phyloP scores from a whole-genome alignment of 1,140 invertebrate genomes.

The Sinonovacula constricta region DNA sequence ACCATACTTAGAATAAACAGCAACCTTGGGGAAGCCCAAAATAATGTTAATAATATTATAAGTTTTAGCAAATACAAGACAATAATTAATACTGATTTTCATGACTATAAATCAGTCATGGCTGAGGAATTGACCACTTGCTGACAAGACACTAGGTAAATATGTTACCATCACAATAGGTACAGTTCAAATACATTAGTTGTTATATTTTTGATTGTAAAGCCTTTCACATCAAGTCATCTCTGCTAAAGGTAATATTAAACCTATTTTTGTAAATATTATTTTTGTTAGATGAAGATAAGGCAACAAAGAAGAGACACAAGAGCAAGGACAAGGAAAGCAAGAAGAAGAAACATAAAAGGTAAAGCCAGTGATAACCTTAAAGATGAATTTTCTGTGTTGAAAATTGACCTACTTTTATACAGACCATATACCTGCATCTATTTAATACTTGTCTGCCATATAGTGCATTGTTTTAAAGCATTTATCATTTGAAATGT shows the following conservation, averaged over 20 bases:
- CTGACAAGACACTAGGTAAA: too few species aligned
- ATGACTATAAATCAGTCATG: too few species aligned
- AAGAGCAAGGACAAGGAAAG: conserved; percentile 21
- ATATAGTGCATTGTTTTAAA: background rate
- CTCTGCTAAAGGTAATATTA: background rate
- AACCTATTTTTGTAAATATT: background rate
- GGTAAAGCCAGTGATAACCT: conserved; percentile 18
- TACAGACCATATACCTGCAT: conserved; percentile 1
- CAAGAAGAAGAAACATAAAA: conserved; percentile 58
- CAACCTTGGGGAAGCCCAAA: too few species aligned
- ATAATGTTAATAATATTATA: too few species aligned
- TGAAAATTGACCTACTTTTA: background rate
- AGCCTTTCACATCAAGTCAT: background rate
- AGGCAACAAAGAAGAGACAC: conserved; percentile 20
- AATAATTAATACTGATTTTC: too few species aligned
- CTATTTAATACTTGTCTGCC: background rate
- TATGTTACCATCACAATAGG: background rate
- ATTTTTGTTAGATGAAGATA: background rate
- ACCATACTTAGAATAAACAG: too few species aligned
- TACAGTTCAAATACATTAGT: background rate
- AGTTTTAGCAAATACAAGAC: too few species aligned
- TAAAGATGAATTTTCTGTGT: background rate
- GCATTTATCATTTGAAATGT: conserved; percentile 25
- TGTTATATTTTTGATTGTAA: background rate
- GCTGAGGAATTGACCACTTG: too few species aligned